These are phyloP conservation scores for Panurus biarmicus DNA, from an alignment of 2,113 vertebrate species.

Conservation along the genomic window DNA sequence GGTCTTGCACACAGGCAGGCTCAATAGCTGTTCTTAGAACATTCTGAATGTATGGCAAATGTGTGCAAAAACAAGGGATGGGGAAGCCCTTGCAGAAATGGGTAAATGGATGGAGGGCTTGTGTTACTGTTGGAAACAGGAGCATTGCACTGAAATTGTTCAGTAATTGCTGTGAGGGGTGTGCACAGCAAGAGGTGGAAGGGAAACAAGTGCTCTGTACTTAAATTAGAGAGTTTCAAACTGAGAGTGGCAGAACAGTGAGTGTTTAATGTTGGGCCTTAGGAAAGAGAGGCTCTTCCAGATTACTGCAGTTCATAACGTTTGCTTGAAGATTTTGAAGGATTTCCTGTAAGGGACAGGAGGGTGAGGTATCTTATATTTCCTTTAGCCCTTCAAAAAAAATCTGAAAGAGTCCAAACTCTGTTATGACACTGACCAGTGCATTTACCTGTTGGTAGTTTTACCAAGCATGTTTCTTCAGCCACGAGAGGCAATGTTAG, in stretches of 20 bases:
- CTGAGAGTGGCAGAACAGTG: neutral
- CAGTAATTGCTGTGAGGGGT: neutral
- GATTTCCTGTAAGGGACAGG: neutral
- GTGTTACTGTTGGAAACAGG: neutral
- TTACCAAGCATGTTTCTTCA: neutral
- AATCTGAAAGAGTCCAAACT: neutral
- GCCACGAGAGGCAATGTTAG: neutral
- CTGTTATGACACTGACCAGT: rapidly evolving
- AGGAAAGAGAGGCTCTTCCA: neutral
- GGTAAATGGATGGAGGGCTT: neutral
- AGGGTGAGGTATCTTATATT: neutral
- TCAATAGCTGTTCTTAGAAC: neutral
- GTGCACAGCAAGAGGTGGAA: neutral
- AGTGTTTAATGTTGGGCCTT: neutral
- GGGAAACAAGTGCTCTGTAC: neutral
- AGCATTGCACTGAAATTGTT: neutral
- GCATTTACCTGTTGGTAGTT: neutral
- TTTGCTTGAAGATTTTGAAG: neutral
- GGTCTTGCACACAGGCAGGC: neutral
- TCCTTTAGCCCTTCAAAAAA: neutral
- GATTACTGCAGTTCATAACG: rapidly evolving
- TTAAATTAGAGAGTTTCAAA: neutral
- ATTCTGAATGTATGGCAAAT: neutral
- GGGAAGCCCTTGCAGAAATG: neutral
- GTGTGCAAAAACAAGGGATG: neutral